These are phyloP conservation scores for Amazona vittata DNA, from an alignment of 2,113 vertebrate species.

Conservation along the genomic window DNA sequence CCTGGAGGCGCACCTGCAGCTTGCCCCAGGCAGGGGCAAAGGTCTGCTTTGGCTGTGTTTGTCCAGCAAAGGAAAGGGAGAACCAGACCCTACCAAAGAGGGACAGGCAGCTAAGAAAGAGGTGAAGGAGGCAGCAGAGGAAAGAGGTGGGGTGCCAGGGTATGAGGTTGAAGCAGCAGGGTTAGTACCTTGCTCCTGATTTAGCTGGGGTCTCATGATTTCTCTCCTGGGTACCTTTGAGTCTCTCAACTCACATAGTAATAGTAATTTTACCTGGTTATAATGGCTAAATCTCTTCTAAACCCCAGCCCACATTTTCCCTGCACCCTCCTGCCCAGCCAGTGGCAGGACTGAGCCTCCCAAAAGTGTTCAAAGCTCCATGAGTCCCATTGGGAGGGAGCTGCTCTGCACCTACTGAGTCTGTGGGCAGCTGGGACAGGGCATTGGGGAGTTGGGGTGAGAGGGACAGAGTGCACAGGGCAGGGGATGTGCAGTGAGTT, in stretches of 20 bases:
- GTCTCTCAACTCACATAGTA: neutral
- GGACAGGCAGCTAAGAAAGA: neutral
- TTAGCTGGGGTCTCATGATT: neutral
- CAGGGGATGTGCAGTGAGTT: neutral
- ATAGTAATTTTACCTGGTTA: neutral
- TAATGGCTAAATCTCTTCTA: neutral
- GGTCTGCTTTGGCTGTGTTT: neutral
- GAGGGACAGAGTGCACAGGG: accelerated
- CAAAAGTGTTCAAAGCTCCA: neutral
- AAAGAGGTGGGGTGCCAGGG: neutral
- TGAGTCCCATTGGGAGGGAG: neutral
- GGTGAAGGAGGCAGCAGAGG: neutral
- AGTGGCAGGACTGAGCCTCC: neutral
- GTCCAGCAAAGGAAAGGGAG: neutral
- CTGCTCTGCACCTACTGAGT: neutral
- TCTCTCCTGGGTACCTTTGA: neutral
- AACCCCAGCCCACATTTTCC: neutral
- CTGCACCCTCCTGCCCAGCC: neutral
- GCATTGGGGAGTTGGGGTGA: neutral
- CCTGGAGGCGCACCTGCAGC: neutral
- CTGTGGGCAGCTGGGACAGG: accelerated
- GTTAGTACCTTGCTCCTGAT: neutral
- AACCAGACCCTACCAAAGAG: neutral
- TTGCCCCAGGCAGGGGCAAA: neutral
- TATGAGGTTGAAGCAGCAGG: neutral